Evolutionary conservation across 2,797 vertebrate species (phyloP), one percentile per base, ranked within the genome.

Genomic region (Oreochromis mossambicus): DNA sequence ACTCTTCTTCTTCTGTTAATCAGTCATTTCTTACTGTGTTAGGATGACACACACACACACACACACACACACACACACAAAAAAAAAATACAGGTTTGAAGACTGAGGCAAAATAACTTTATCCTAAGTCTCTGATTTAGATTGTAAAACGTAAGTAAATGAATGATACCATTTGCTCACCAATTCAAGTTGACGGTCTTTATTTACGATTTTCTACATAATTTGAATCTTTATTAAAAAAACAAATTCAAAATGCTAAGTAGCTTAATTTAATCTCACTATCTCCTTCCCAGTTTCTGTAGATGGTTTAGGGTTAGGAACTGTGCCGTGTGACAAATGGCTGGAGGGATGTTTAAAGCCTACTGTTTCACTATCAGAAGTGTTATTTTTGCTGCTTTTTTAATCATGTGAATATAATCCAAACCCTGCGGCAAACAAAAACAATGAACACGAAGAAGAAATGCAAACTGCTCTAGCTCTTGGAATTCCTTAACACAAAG

Each of bases 371-470:
- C 83, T 83, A 90, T 88, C 88, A 89, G 86, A 88, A 86, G 79
- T 90, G 83, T 85, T 88, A 83, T 92, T 94, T 92, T 91, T 77
- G 70, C 78, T 87, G 82, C 80, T 78, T 26, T 82, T 86, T 79
- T 78, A 83, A 93, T 94, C 86, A 86, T 88, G 89, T 90, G 92
- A 92, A 87, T 93, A 90, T 94, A 95, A 95, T 95, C 95, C 92
- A 54, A 87, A 84, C 88, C 94, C 93, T 73, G 89, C 93, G 91
- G 94, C 94, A 92, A 91, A 92, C 86, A 89, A 92, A 95, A 94
- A 96, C 93, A 95, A 92, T 83, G 32, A 86, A 88, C 77, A 82
- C 21, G 70, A 84, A 88, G 29, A 85, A 63, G 4, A 88, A 87
- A 94, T 86, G 88, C 81, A 91, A 94, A 92, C 43, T 87, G 84